phyloP scores from a whole-genome alignment of 2,113 vertebrate species.

The Entelurus aequoreus region DNA sequence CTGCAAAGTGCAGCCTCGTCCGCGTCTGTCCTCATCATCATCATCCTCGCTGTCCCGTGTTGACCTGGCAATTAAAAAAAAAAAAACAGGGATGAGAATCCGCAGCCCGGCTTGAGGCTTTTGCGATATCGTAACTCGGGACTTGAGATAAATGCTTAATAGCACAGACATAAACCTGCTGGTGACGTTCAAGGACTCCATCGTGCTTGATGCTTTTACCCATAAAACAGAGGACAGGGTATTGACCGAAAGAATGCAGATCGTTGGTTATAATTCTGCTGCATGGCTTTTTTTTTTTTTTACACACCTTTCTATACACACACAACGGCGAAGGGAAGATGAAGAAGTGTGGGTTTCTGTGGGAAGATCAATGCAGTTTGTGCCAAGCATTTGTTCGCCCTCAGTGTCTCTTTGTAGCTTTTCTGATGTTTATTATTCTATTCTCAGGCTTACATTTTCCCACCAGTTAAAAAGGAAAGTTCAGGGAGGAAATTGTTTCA shows the following conservation, averaged over 20 bases:
- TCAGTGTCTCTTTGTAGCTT: constrained; percentile 39
- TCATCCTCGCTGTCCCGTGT: constrained; percentile 88
- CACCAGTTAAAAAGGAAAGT: constrained; percentile 19
- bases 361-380: constrained; percentile 30
- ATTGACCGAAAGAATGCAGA: too few species aligned
- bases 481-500: constrained; percentile 28
- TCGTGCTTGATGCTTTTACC: background rate
- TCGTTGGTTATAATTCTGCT: background rate
- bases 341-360: constrained; percentile 25
- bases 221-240: background rate
- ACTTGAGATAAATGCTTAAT: background rate
- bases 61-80: constrained; percentile 65
- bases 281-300: constrained; percentile 9
- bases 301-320: constrained; percentile 3
- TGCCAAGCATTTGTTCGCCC: constrained; percentile 27
- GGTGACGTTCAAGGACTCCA: background rate
- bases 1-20: constrained; percentile 84
- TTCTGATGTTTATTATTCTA: constrained; percentile 7
- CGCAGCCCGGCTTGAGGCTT: background rate
- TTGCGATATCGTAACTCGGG: background rate
- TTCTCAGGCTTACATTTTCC: background rate
- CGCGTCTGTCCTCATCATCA: constrained; percentile 86
- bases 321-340: constrained; percentile 15
- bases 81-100: background rate
- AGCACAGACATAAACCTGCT: background rate